phyloP scores from a whole-genome alignment of 2,888 invertebrate genomes.

The Sussaba pulchella region DNA sequence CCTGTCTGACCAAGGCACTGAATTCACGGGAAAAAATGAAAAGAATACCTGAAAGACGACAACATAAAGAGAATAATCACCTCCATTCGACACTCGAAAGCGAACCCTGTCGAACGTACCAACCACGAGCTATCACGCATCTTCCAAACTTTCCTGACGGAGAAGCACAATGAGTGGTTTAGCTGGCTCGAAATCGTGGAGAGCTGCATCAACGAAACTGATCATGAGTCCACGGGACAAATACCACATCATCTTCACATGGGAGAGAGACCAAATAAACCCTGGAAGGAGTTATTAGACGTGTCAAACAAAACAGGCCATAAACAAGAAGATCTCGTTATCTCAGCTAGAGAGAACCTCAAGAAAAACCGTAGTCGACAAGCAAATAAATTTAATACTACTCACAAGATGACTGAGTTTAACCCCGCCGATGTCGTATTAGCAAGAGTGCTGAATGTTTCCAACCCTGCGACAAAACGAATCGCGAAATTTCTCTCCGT shows the following conservation, averaged over 20 bases:
- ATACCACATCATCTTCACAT: neutral
- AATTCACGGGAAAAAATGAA: slow-evolving; percentile 27
- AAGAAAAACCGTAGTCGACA: neutral
- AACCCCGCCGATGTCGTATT: neutral
- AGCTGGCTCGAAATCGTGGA: neutral
- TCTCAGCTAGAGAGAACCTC: neutral
- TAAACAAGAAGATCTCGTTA: neutral
- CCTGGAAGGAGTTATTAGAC: neutral
- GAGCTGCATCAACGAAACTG: slow-evolving; percentile 13
- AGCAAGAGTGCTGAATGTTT: neutral
- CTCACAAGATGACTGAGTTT: neutral
- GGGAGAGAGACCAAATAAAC: neutral
- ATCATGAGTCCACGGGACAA: slow-evolving; percentile 18
- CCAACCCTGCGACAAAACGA: neutral
- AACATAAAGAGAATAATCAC: slow-evolving; percentile 9
- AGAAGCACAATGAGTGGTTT: neutral
- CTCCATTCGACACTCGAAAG: slow-evolving; percentile 23
- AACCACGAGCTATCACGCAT: slow-evolving; percentile 10
- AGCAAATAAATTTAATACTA: neutral
- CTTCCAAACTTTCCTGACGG: neutral
- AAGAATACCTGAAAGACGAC: neutral
- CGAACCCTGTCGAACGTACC: slow-evolving; percentile 21
- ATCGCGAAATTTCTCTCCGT: neutral
- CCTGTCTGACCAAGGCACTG: slow-evolving; percentile 29
- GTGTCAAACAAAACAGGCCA: neutral